phyloP scores from a whole-genome alignment of 2,888 invertebrate species.

The Celastrina argiolus region DNA sequence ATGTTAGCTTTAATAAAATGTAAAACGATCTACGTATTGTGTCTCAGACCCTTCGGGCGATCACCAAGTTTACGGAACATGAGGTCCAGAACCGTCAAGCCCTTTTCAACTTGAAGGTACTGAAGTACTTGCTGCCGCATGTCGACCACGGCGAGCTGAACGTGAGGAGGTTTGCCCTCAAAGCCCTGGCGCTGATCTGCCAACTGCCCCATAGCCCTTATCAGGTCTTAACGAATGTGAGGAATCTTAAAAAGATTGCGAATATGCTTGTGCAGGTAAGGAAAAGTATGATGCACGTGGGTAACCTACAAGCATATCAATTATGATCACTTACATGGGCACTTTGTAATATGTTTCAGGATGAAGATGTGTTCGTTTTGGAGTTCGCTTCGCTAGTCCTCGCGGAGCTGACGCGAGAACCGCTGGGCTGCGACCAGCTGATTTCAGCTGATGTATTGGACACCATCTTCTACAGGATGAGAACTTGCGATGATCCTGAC shows the following conservation, averaged over 20 bases:
- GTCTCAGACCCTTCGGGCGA: conserved; percentile 60
- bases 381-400: conserved; percentile 75
- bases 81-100: conserved; percentile 57
- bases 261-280: conserved; percentile 51
- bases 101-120: conserved; percentile 53
- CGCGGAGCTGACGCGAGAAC: conserved; percentile 69
- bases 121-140: conserved; percentile 55
- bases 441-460: conserved; percentile 63
- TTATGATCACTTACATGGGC: too few species aligned
- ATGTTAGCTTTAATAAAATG: too few species aligned
- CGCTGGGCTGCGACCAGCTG: conserved; percentile 65
- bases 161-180: conserved; percentile 69
- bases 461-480: conserved; percentile 67
- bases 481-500: conserved; percentile 74
- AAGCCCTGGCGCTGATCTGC: conserved; percentile 72
- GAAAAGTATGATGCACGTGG: not conserved
- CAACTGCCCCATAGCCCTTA: conserved; percentile 66
- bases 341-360: conserved; percentile 38
- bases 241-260: conserved; percentile 61
- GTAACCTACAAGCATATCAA: too few species aligned
- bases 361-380: conserved; percentile 70
- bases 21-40: not conserved
- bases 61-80: conserved; percentile 66
- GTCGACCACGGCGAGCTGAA: conserved; percentile 60
- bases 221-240: conserved; percentile 55